Percentiles rank a stretch among this genome's conserved stretches.
Conservation (phyloP, 2,888 invertebrate species). For the Thymelicus sylvestris region DNA sequence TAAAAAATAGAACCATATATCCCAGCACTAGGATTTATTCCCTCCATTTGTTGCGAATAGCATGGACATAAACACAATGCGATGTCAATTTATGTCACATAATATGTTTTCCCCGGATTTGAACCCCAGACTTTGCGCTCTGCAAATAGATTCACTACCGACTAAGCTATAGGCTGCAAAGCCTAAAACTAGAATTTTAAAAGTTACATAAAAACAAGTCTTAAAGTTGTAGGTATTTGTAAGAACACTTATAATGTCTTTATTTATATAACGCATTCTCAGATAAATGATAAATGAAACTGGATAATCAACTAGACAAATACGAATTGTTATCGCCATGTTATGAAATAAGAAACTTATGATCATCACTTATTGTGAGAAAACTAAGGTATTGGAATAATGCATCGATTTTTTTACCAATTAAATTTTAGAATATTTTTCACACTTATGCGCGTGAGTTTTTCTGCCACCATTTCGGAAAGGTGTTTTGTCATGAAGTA, state of each 20-base stretch:
- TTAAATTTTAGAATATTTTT: too few species aligned
- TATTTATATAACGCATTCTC: slow-evolving; percentile 7
- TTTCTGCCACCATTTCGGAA: too few species aligned
- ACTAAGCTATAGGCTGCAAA: neutral
- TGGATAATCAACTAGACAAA: neutral
- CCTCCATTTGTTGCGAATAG: too few species aligned
- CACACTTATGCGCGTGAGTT: too few species aligned
- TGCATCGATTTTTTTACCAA: too few species aligned
- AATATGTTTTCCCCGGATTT: neutral
- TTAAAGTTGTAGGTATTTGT: neutral
- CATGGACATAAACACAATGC: too few species aligned
- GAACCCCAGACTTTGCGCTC: neutral
- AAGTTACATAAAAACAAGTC: neutral
- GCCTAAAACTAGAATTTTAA: neutral
- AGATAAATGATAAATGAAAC: slow-evolving; percentile 6
- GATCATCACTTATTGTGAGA: slow-evolving; percentile 1
- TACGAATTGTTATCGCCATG: slow-evolving; percentile 1
- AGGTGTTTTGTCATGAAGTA: too few species aligned
- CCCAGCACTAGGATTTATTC: too few species aligned
- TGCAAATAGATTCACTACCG: neutral
- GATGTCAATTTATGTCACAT: too few species aligned
- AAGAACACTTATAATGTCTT: neutral
- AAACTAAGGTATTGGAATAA: neutral
- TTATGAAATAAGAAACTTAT: slow-evolving; percentile 7
- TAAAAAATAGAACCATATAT: too few species aligned